These are phyloP conservation scores for Cephalopachus bancanus DNA, from an alignment of 2,797 vertebrate species.

Conservation along the genomic window DNA sequence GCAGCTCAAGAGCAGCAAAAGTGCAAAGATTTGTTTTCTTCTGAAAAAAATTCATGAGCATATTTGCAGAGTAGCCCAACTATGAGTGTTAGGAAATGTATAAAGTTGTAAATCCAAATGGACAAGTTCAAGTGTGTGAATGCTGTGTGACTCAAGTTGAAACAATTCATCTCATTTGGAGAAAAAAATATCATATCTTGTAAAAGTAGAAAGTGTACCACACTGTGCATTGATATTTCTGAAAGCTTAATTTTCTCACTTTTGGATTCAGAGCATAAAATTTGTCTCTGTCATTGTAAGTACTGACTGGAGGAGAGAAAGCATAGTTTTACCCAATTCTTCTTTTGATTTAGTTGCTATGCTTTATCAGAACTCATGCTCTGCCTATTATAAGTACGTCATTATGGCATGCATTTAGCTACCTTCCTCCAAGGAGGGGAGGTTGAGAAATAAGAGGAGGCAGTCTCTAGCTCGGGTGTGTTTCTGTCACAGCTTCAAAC, in stretches of 20 bases:
- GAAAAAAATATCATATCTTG: not conserved
- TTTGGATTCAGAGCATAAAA: conserved; percentile 46
- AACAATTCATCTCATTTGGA: not conserved
- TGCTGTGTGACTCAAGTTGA: conserved; percentile 15
- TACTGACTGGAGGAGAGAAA: not conserved
- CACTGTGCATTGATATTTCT: conserved; percentile 45
- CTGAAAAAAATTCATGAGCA: conserved; percentile 35
- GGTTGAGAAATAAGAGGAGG: not conserved
- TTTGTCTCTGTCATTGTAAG: not conserved
- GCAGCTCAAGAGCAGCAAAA: not conserved
- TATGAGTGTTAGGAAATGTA: conserved; percentile 7
- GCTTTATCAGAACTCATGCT: conserved; percentile 35
- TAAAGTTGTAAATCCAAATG: conserved; percentile 44
- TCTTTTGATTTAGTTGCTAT: not conserved
- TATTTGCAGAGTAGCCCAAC: not conserved
- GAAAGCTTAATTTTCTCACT: conserved; percentile 59
- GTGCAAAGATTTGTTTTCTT: not conserved
- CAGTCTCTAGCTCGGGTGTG: not conserved
- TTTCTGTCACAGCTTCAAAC: not conserved
- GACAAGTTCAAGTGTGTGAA: conserved; percentile 44
- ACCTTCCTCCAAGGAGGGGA: not conserved
- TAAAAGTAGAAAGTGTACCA: not conserved
- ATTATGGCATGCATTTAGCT: not conserved
- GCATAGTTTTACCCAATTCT: not conserved
- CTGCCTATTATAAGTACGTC: not conserved